Base-by-base conservation (phyloP, 1,140 invertebrate species). In the Batillaria attramentaria region DNA sequence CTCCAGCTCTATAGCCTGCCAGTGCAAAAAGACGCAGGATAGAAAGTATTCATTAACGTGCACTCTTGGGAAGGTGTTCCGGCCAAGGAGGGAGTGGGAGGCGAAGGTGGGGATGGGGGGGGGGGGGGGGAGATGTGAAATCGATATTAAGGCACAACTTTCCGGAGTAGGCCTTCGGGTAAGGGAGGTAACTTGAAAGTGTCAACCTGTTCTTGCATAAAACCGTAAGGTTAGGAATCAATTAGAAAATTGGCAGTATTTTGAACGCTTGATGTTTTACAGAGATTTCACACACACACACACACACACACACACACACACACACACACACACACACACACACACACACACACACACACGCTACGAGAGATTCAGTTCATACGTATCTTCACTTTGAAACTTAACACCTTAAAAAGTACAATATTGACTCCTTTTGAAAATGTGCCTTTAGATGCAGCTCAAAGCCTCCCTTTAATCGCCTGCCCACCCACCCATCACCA, bases 221-320 rank as follows among this genome's bases (percentile, higher is more conserved):
- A 18, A 16, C 46, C 16, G 46, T 54, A 54, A 16, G 46, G 10
- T 54, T 18, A 54, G 16, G 46, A 18, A 1, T 54, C 46, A n/a
- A n/a, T 16, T 18, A 54, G 46, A 54, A 18, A 54, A 54, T n/a
- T 54, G 16, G 46, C 46, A 54, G 0, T 54, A n/a, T 54, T n/a
- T 54, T 54, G n/a, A 54, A 54, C 16, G n/a, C 46, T 2, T 18
- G 16, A 18, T 54, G 46, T 18, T 54, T 54, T 54, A n/a, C 16
- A 54, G n/a, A 54, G 46, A 54, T 16, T 18, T 18, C 46, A 2
- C 46, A 54, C 46, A 54, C 46, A 54, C 46, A 54, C 46, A 54
- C 46, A 54, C 46, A 54, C 46, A 54, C 46, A 54, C 46, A 54
- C 46, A 54, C 46, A 54, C 46, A 54, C 46, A 54, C 46, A 54